Base-by-base conservation (phyloP, 2,888 invertebrate species). In the Actias luna region DNA sequence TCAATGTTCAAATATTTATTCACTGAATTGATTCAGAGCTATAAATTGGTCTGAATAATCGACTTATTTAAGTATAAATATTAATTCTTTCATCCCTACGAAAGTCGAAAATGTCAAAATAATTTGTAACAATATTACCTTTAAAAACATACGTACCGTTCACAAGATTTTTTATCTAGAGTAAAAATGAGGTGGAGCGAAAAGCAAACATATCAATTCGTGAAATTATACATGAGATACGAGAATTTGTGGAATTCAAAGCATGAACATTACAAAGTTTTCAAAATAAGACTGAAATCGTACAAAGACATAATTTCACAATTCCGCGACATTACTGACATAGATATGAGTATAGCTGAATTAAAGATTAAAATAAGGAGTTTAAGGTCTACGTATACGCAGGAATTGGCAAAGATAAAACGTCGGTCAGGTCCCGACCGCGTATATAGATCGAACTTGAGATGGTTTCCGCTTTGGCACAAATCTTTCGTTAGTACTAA, bases 181-280 rank as follows among this genome's bases (percentile, higher is more conserved):
- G n/a, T n/a, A n/a, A n/a, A n/a, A n/a, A n/a, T n/a, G n/a, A n/a
- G n/a, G n/a, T 93, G 92, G 90, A 82, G 84, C 61, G 92, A 93
- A 70, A 79, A 79, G 8, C 85, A 87, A 67, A 93, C 93, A 3
- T 80, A 79, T 58, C 79, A 84, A 67, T 92, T 93, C 67, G 92
- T 93, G 0, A 88, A 88, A 80, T 71, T 89, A 64, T 93, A 93
- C 73, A 70, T 89, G 63, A 81, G 79, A 46, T 79, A 90, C 59
- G 85, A 89, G 71, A 81, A 81, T 62, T 73, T 93, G 46, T 93
- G 93, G 93, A 88, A 93, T 69, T 72, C 80, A 1, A 77, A 81
- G 62, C 82, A 87, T 62, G 70, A 78, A 22, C 74, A 77, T n/a
- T 90, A 93, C 67, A 89, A 84, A 73, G 66, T 81, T 33, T 84